Evolutionary conservation across 2,888 invertebrate species (phyloP).

Genomic region (Thysanoteuthis rhombus): DNA sequence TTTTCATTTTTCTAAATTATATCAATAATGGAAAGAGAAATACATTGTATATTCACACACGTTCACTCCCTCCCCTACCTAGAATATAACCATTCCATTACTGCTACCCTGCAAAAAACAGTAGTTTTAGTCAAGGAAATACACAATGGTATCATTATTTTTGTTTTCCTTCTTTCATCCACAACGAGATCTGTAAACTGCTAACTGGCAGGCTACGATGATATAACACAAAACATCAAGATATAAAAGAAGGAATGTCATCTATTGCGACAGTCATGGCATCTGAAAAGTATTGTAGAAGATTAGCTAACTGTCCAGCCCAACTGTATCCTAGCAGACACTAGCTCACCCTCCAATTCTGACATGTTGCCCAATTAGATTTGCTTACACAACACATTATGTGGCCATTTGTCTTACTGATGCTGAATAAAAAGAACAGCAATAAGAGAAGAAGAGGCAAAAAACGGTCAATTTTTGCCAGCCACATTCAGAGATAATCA

Average conservation of each 20-base stretch:
- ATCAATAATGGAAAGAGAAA: constrained; percentile 12
- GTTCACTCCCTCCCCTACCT: not conserved
- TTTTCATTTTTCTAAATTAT: not conserved
- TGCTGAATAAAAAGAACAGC: not conserved
- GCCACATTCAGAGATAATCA: not conserved
- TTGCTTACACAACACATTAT: not conserved
- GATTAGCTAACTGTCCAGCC: not conserved
- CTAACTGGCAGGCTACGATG: not conserved
- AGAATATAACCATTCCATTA: not conserved
- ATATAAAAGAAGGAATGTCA: not conserved
- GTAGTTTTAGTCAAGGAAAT: not conserved
- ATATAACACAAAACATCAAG: not conserved
- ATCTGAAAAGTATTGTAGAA: not conserved
- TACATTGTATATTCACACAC: not conserved
- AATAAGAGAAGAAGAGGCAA: not conserved
- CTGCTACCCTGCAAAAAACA: not conserved
- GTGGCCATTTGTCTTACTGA: not conserved
- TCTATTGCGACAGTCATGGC: not conserved
- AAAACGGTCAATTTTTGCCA: not conserved
- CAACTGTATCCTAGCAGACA: not conserved
- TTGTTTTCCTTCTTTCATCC: no score
- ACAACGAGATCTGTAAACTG: no score
- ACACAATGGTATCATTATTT: not conserved
- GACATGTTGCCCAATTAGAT: not conserved
- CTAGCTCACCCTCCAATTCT: not conserved